phyloP scores from a whole-genome alignment of 2,888 invertebrate genomes.

The Xanthia icteritia region DNA sequence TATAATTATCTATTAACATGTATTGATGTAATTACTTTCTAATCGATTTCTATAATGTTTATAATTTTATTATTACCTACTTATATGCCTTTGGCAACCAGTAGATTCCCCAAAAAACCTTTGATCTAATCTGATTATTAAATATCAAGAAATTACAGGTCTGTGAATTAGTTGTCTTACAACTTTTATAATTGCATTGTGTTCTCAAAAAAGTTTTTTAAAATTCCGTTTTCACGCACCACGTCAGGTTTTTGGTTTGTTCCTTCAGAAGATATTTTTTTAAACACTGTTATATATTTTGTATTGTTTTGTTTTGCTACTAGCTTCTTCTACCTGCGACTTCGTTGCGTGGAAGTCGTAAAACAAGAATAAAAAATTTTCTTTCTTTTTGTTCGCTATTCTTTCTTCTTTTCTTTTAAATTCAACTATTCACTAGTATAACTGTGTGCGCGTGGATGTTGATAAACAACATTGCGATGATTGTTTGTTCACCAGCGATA shows the following conservation, averaged over 20 bases:
- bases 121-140: slow-evolving; percentile 11
- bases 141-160: slow-evolving; percentile 17
- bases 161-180: slow-evolving; percentile 28
- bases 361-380: neutral
- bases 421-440: neutral
- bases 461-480: no score
- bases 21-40: neutral
- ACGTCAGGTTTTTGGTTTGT: slow-evolving; percentile 35
- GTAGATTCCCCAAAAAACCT: neutral
- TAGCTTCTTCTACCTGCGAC: neutral
- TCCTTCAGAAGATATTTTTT: neutral
- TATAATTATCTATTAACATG: neutral
- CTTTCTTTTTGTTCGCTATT: neutral
- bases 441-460: neutral
- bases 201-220: neutral
- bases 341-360: no score
- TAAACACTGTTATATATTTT: neutral
- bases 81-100: neutral
- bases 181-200: neutral
- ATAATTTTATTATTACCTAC: neutral
- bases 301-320: neutral
- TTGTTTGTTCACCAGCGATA: neutral
- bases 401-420: neutral
- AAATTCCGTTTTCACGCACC: slow-evolving; percentile 19
- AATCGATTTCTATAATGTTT: neutral